These are phyloP conservation scores for Synanthedon tipuliformis DNA, from an alignment of 2,888 invertebrate species.

Conservation along the genomic window DNA sequence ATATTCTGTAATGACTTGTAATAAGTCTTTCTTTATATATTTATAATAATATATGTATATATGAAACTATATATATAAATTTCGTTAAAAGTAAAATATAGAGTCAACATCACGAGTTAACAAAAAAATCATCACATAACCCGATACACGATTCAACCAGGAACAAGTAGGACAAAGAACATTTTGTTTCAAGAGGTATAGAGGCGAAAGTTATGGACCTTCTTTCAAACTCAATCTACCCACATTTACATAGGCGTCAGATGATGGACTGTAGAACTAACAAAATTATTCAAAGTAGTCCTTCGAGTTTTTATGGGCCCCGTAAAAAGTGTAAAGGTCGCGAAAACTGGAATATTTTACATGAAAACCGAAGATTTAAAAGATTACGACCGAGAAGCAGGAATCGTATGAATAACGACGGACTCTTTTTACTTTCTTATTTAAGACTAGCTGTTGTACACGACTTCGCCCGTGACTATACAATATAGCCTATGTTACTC, in stretches of 20 bases:
- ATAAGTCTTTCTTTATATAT: too few relatives aligned
- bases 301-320: conserved; percentile 33
- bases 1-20: too few relatives aligned
- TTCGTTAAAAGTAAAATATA: too few relatives aligned
- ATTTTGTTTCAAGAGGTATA: conserved; percentile 8
- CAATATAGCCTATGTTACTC: too few relatives aligned
- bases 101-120: too few relatives aligned
- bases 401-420: conserved; percentile 26
- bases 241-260: conserved; percentile 52
- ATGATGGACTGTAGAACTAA: conserved; percentile 51
- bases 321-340: conserved; percentile 19
- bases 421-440: too few relatives aligned
- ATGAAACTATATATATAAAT: too few relatives aligned
- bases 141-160: neutral
- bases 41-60: too few relatives aligned
- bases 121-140: neutral
- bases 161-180: conserved; percentile 6
- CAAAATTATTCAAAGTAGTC: conserved; percentile 62
- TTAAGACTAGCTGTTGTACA: too few relatives aligned
- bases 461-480: too few relatives aligned
- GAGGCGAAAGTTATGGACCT: conserved; percentile 8
- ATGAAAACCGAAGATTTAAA: conserved; percentile 19
- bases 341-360: neutral
- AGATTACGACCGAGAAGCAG: conserved; percentile 22
- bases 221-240: conserved; percentile 21